A percentile compares a stretch with the other conserved stretches of the same genome.
Evolutionary conservation across 2,797 vertebrate species (phyloP).

Genomic region (Ammospiza maritima): DNA sequence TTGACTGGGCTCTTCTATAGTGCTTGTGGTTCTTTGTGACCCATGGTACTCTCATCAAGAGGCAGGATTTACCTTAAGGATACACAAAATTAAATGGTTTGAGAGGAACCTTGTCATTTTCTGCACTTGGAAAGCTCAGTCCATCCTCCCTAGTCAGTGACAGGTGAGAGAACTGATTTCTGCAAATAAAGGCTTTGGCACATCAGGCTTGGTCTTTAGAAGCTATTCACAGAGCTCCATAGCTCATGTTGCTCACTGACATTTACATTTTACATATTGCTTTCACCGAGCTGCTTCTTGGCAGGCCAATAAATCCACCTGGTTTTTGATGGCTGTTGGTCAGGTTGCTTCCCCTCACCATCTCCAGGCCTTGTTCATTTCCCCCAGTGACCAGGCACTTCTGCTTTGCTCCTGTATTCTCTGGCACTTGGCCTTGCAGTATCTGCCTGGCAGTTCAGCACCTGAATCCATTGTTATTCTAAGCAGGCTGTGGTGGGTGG

Average conservation of each 20-base stretch:
- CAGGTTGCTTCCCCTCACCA: not conserved
- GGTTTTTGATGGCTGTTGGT: slow-evolving; percentile 7
- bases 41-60: not conserved
- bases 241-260: not conserved
- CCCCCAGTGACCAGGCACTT: not conserved
- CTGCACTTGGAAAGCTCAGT: not conserved
- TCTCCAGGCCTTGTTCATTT: not conserved
- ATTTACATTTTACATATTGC: not conserved
- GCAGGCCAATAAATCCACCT: slow-evolving; percentile 21
- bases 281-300: not conserved
- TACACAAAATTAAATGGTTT: not conserved
- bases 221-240: not conserved
- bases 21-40: not conserved
- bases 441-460: not conserved
- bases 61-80: not conserved
- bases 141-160: not conserved
- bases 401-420: not conserved
- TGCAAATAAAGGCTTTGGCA: slow-evolving; percentile 22
- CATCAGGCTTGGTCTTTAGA: slow-evolving; percentile 2
- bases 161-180: not conserved
- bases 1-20: not conserved
- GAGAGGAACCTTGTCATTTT: not conserved
- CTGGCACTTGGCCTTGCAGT: not conserved
- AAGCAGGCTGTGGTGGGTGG: not conserved
- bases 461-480: not conserved